phyloP scores from a whole-genome alignment of 35 echinoderm and acorn worm species.

The Chiridota heheva region DNA sequence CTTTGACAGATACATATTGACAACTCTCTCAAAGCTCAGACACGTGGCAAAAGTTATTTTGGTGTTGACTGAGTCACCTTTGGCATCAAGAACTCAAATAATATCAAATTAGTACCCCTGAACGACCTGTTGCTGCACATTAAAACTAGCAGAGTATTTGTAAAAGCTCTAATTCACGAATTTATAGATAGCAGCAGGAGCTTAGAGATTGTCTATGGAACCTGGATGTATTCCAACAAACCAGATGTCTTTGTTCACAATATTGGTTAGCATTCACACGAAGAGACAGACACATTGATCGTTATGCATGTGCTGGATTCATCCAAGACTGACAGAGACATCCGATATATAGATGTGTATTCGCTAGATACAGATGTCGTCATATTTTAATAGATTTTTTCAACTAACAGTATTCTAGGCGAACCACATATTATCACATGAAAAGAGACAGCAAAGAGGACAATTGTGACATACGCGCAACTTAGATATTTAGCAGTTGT shows the following conservation, averaged over 20 bases:
- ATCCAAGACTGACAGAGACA: slow-evolving; percentile 14
- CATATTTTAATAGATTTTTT: background rate
- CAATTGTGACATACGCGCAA: background rate
- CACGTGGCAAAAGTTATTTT: slow-evolving; percentile 50
- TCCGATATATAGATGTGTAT: slow-evolving; percentile 30
- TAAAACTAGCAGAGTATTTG: slow-evolving; percentile 45
- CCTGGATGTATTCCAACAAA: too few species aligned
- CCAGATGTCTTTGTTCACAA: too few species aligned
- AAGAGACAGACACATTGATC: slow-evolving; percentile 38
- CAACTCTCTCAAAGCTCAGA: slow-evolving; percentile 58
- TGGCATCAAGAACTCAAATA: slow-evolving; percentile 42
- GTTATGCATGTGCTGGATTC: slow-evolving; percentile 19
- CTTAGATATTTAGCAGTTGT: background rate
- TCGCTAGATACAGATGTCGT: background rate
- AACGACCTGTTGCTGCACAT: slow-evolving; percentile 22
- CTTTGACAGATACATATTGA: slow-evolving; percentile 69
- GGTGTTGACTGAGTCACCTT: slow-evolving; percentile 38
- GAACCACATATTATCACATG: slow-evolving; percentile 30
- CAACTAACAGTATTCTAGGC: slow-evolving; percentile 21
- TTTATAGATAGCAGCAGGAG: slow-evolving; percentile 42
- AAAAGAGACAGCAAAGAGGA: too few species aligned
- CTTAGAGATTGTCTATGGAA: slow-evolving; percentile 49
- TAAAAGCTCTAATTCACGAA: slow-evolving; percentile 38
- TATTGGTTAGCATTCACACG: slow-evolving; percentile 30
- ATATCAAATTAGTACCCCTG: slow-evolving; percentile 52